Percentiles rank a stretch among this genome's conserved stretches.
These are phyloP conservation scores for Grallaria varia DNA, from an alignment of 2,113 vertebrate species.

Conservation along the genomic window DNA sequence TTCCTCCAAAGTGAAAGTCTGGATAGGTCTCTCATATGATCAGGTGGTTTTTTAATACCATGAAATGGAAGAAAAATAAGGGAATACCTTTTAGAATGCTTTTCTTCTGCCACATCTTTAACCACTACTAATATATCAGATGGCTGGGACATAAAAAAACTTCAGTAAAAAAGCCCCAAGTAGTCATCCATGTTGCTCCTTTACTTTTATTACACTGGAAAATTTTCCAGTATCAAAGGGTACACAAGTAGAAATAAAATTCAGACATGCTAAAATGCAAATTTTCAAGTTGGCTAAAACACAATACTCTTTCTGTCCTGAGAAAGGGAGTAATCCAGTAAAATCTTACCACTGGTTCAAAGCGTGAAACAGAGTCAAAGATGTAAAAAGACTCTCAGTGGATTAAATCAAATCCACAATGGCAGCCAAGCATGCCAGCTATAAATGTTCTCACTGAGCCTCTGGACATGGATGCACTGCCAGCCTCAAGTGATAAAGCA, in stretches of 20 bases:
- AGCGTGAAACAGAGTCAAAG: not conserved
- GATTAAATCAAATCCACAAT: conserved; percentile 61
- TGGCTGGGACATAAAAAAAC: not conserved
- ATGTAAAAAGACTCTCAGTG: not conserved
- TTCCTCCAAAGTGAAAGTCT: not conserved
- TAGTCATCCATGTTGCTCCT: not conserved
- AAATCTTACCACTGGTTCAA: conserved; percentile 20
- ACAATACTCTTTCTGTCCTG: not conserved
- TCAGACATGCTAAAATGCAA: not conserved
- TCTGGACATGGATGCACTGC: conserved; percentile 16
- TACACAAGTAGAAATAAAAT: conserved; percentile 7
- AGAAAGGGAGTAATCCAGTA: conserved; percentile 2
- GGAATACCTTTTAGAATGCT: accelerated
- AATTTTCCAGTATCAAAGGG: not conserved
- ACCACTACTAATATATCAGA: not conserved
- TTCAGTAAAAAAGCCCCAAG: not conserved
- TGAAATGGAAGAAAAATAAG: not conserved
- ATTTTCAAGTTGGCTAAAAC: not conserved
- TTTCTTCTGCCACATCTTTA: not conserved
- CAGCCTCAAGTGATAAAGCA: conserved; percentile 60
- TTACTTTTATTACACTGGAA: not conserved
- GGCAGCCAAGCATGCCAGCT: conserved; percentile 28
- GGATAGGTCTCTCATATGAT: not conserved
- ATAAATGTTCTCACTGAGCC: conserved; percentile 35
- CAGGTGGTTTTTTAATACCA: not conserved